Base-by-base conservation (phyloP, 2,113 vertebrate genomes). In the Ranitomeya imitator region DNA sequence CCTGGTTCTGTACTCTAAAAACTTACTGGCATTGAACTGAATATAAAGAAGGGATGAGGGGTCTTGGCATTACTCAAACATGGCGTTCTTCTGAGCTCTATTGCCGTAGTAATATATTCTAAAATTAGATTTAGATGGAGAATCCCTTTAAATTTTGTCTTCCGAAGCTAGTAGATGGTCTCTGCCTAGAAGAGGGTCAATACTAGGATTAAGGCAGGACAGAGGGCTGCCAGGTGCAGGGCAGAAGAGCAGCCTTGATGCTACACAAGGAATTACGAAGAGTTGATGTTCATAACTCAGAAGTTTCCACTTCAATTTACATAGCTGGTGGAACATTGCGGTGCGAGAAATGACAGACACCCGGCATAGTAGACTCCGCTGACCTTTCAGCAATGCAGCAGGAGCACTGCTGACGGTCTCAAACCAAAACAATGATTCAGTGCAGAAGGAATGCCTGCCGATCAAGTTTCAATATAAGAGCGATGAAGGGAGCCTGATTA, bases 251-350 rank as follows among this genome's bases (percentile, higher is more conserved):
- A n/a, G 51, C 19, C 79, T 60, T 15, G 26, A 45, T 65, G 61
- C 77, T 52, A 26, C 57, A 5, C 57, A 5, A 14, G 61, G 78
- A 21, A 59, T 81, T 87, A 73, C 26, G 8, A 60, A 71, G 54
- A 88, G 67, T 73, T 74, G 59, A 83, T 26, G 79, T 61, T 83
- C 86, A 83, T 88, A 88, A 60, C 79, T 88, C 55, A 88, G 57
- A 88, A 69, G 86, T 88, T 88, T 88, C 86, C 69, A 82, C 79
- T 83, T 83, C 86, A 83, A 88, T 83, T 83, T 57, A 88, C 86
- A 88, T 88, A 83, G 67, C 69, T 88, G 67, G 77, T 80, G 78
- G 86, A 83, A 63, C 86, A 88, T 73, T 15, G 65, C 54, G 21
- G 86, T 54, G 79, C 83, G 86, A 83, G 67, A 74, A 83, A 60